Percentiles rank a stretch among this genome's conserved stretches.
Evolutionary conservation across 2,113 vertebrate species (phyloP).

Genomic region (Syngnathoides biaculeatus): DNA sequence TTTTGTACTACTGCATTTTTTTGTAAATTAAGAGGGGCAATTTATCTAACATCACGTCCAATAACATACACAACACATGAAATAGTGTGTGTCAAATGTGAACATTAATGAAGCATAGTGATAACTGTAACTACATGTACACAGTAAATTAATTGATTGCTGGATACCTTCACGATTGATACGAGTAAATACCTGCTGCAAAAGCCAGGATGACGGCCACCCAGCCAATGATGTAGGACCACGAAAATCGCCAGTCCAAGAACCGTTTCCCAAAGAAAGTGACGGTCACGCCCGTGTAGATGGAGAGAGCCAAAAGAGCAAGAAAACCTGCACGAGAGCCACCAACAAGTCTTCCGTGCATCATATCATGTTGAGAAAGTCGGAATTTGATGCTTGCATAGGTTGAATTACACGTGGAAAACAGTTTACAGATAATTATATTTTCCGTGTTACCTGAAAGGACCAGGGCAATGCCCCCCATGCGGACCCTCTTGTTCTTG

Average conservation of each 20-base stretch:
- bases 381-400: background rate
- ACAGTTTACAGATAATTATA: background rate
- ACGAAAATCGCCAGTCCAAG: conserved; percentile 80
- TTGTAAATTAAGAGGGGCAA: too few relatives aligned
- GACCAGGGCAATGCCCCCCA: conserved; percentile 73
- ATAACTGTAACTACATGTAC: background rate
- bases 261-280: conserved; percentile 78
- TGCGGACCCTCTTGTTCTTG: conserved; percentile 64
- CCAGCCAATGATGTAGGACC: conserved; percentile 83
- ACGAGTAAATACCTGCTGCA: conserved; percentile 65
- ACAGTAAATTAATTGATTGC: background rate
- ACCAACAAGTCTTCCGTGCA: background rate
- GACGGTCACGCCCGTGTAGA: conserved; percentile 77
- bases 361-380: background rate
- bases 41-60: too few relatives aligned
- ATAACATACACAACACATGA: too few relatives aligned
- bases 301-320: conserved; percentile 73
- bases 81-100: too few relatives aligned
- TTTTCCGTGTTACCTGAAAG: conserved; percentile 69
- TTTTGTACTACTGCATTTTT: too few relatives aligned
- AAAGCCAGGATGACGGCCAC: conserved; percentile 72
- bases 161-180: background rate
- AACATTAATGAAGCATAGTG: too few relatives aligned
- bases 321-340: conserved; percentile 68
- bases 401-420: background rate